These are phyloP conservation scores for Dromaius novaehollandiae DNA, from an alignment of 2,113 vertebrate genomes.

Conservation along the genomic window DNA sequence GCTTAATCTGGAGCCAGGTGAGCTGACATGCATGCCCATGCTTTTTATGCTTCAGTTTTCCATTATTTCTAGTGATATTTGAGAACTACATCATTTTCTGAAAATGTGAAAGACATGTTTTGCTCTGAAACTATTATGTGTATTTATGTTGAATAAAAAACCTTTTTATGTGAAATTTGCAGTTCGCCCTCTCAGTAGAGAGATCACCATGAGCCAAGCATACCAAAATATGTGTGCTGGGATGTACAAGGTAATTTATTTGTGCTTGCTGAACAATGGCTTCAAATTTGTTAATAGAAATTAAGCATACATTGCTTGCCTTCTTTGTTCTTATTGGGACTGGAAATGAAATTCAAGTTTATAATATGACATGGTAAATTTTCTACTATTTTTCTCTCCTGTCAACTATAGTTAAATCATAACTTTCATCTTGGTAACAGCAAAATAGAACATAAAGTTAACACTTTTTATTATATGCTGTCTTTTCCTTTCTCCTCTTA, in stretches of 20 bases:
- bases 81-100: neutral
- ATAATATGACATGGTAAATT: neutral
- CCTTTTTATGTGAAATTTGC: constrained; percentile 37
- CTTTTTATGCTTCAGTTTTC: neutral
- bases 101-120: neutral
- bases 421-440: neutral
- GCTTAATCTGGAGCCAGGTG: neutral
- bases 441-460: neutral
- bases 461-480: neutral
- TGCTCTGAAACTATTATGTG: neutral
- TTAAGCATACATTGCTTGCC: neutral
- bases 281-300: neutral
- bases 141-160: neutral
- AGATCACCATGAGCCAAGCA: constrained; percentile 98
- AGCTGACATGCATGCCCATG: neutral
- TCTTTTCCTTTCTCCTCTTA: neutral
- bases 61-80: neutral
- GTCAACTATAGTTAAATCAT: neutral
- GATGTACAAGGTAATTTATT: constrained; percentile 93
- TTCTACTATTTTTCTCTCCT: neutral
- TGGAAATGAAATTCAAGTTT: neutral
- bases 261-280: neutral
- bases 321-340: neutral
- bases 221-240: constrained; percentile 99
- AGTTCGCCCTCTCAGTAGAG: constrained; percentile 95